phyloP scores from a whole-genome alignment of 2,113 vertebrate genomes.

The Coptodon rendalli region DNA sequence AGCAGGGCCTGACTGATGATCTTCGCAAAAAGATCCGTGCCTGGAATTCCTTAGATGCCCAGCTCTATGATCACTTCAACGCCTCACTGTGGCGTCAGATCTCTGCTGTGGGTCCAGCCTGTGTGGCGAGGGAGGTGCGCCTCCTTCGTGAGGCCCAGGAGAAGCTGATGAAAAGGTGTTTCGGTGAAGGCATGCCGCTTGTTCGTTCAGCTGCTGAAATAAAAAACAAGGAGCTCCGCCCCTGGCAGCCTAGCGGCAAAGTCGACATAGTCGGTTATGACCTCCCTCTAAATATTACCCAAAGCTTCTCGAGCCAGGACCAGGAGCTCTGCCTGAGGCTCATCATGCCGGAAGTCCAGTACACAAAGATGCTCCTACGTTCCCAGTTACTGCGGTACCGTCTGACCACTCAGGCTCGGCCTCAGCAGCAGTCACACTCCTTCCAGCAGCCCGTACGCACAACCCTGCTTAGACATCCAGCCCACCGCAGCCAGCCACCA shows the following conservation, averaged over 20 bases:
- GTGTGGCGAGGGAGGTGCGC: slow-evolving; percentile 75
- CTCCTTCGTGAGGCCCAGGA: slow-evolving; percentile 72
- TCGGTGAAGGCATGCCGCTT: slow-evolving; percentile 61
- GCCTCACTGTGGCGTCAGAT: slow-evolving; percentile 79
- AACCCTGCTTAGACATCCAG: slow-evolving; percentile 65
- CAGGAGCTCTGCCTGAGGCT: slow-evolving; percentile 81
- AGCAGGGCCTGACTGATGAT: slow-evolving; percentile 60
- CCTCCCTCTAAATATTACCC: slow-evolving; percentile 66
- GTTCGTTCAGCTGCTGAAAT: slow-evolving; percentile 74
- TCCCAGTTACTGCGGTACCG: slow-evolving; percentile 71
- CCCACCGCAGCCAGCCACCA: not conserved
- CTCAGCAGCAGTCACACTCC: not conserved
- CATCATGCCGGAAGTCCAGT: slow-evolving; percentile 81
- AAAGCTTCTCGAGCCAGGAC: not conserved
- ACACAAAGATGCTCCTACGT: slow-evolving; percentile 73
- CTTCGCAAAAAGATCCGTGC: slow-evolving; percentile 67
- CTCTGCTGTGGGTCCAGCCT: slow-evolving; percentile 62
- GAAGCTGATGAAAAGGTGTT: slow-evolving; percentile 73
- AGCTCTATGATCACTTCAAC: slow-evolving; percentile 82
- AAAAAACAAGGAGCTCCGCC: slow-evolving; percentile 80
- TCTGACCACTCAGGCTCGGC: not conserved
- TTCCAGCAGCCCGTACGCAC: slow-evolving; percentile 4
- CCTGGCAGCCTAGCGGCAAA: slow-evolving; percentile 81
- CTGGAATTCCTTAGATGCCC: slow-evolving; percentile 80
- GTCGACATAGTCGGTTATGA: slow-evolving; percentile 85